A percentile compares a stretch with the other conserved stretches of the same genome.
Evolutionary conservation across 2,113 vertebrate species (phyloP).

Genomic region (Phalacrocorax carbo): DNA sequence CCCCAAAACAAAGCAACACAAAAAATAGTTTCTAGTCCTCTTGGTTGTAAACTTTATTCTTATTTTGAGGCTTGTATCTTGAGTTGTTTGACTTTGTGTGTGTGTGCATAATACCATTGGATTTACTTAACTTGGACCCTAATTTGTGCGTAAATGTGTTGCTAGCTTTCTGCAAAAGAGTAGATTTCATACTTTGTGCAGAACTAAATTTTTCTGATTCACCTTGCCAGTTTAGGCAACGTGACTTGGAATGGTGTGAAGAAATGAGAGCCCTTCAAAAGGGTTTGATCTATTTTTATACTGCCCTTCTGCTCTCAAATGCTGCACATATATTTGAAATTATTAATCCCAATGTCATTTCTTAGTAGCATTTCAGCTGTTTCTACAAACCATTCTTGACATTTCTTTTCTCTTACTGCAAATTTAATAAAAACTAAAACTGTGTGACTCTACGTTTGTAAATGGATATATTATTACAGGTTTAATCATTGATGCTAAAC

Average conservation of each 20-base stretch:
- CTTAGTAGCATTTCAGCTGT: neutral
- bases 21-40: neutral
- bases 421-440: neutral
- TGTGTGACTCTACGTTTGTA: neutral
- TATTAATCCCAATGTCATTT: neutral
- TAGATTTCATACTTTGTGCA: neutral
- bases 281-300: constrained; percentile 12
- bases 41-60: neutral
- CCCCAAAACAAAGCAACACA: neutral
- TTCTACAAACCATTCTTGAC: neutral
- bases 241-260: neutral
- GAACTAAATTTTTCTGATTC: neutral
- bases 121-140: neutral
- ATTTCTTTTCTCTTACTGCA: neutral
- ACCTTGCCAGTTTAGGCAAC: neutral
- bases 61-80: neutral
- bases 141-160: neutral
- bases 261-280: neutral
- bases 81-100: neutral
- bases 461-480: neutral
- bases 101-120: neutral
- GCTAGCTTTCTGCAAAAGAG: neutral
- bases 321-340: neutral
- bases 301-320: constrained; percentile 19
- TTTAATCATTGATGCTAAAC: neutral